phyloP scores from a whole-genome alignment of 2,888 invertebrate species.

The Pachliopta kotzebuea region DNA sequence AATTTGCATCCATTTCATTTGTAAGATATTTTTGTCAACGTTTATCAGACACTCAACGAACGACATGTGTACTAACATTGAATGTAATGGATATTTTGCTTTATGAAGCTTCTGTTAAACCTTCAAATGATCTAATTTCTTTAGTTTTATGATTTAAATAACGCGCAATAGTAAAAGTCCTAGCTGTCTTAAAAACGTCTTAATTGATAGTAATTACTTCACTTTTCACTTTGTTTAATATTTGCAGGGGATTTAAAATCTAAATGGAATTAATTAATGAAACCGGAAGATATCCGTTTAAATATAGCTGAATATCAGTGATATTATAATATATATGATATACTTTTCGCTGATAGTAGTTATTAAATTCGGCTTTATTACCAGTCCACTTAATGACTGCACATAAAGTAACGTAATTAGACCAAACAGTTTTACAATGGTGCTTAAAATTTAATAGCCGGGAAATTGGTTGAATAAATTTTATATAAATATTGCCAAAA shows the following conservation, averaged over 20 bases:
- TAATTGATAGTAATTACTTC: too few species aligned
- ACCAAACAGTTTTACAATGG: neutral
- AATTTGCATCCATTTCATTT: too few species aligned
- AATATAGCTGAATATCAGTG: neutral
- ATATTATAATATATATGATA: neutral
- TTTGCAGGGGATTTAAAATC: neutral
- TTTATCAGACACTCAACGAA: too few species aligned
- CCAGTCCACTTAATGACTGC: neutral
- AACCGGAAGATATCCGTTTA: neutral
- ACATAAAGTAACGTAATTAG: conserved; percentile 1
- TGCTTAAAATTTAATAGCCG: conserved; percentile 23
- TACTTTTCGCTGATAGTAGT: neutral
- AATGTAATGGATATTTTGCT: too few species aligned
- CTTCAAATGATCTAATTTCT: neutral
- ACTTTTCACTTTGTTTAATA: neutral
- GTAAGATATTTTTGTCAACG: too few species aligned
- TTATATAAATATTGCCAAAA: conserved; percentile 3
- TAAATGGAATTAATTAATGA: neutral
- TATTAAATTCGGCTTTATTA: neutral
- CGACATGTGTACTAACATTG: too few species aligned
- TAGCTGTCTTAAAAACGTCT: neutral
- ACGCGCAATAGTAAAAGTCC: neutral
- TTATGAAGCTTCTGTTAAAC: too few species aligned
- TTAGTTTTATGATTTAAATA: neutral
- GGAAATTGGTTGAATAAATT: conserved; percentile 13